These are phyloP conservation scores for Anas acuta DNA, from an alignment of 2,797 vertebrate genomes.

Conservation along the genomic window DNA sequence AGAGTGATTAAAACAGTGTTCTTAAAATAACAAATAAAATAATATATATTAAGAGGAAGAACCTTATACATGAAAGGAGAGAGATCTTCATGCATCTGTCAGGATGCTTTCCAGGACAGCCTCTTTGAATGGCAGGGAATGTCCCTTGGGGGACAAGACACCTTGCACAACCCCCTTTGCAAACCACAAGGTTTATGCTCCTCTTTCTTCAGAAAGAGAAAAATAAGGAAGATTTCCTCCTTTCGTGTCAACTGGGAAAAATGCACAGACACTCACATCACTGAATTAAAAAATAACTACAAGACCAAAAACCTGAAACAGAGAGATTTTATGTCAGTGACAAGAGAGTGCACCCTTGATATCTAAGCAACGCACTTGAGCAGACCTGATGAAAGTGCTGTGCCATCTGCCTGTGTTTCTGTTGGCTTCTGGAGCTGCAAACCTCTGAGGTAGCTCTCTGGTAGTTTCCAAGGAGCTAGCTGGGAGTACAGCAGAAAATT, in stretches of 20 bases:
- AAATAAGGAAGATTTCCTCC: neutral
- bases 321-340: neutral
- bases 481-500: slow-evolving; percentile 30
- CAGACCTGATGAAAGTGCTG: accelerated
- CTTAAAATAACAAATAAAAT: neutral
- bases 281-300: neutral
- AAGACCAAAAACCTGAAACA: neutral
- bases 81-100: neutral
- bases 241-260: neutral
- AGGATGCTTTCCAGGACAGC: neutral
- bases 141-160: too few relatives aligned
- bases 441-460: slow-evolving; percentile 33
- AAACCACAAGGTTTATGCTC: neutral
- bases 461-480: slow-evolving; percentile 72
- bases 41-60: neutral
- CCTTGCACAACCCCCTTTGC: neutral
- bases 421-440: neutral
- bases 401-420: neutral
- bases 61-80: neutral
- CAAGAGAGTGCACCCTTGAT: neutral
- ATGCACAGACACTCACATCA: neutral
- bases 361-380: accelerated
- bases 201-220: neutral
- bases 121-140: neutral
- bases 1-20: neutral